Conservation (phyloP, 2,888 invertebrate species). For the Andrena dorsata region DNA sequence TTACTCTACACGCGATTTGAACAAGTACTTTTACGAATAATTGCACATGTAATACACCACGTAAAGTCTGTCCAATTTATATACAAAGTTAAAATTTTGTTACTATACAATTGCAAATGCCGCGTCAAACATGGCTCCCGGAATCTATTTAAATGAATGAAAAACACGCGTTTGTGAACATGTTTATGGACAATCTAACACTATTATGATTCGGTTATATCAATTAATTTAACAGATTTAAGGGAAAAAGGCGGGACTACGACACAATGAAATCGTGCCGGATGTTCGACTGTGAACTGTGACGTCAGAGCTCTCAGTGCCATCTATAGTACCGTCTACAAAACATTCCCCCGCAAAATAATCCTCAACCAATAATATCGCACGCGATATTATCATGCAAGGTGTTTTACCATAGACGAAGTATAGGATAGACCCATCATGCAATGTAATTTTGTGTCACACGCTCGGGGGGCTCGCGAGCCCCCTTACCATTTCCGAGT, state of each 20-base stretch:
- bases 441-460: no score
- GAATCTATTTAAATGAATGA: slow-evolving; percentile 75
- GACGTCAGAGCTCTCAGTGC: not conserved
- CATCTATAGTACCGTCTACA: not conserved
- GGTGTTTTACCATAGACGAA: not conserved
- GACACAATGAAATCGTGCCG: slow-evolving; percentile 73
- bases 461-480: no score
- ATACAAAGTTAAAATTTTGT: slow-evolving; percentile 39
- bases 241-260: slow-evolving; percentile 64
- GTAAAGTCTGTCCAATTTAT: not conserved
- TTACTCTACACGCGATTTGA: not conserved
- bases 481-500: no score
- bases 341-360: not conserved
- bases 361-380: slow-evolving; percentile 22
- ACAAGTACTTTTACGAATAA: not conserved
- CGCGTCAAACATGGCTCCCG: slow-evolving; percentile 32
- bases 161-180: slow-evolving; percentile 30
- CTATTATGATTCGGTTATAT: slow-evolving; percentile 70
- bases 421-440: no score
- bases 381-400: not conserved
- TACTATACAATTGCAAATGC: slow-evolving; percentile 50
- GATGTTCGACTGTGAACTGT: slow-evolving; percentile 49
- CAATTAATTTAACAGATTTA: slow-evolving; percentile 66
- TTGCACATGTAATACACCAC: not conserved
- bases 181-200: slow-evolving; percentile 20